phyloP scores from a whole-genome alignment of 2,113 vertebrate species.

The Stegastes partitus region DNA sequence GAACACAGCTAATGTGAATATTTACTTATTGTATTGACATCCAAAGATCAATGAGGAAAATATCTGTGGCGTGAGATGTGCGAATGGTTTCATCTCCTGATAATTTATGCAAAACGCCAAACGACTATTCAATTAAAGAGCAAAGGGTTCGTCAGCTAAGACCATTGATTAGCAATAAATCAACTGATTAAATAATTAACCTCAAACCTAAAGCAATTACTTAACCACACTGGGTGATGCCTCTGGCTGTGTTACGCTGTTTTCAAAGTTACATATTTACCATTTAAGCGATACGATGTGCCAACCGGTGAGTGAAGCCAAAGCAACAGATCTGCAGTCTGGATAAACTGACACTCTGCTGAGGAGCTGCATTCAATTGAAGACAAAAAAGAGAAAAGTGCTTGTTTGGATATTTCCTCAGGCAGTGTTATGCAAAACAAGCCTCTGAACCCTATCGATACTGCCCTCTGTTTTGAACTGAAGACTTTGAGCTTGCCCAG shows the following conservation, averaged over 20 bases:
- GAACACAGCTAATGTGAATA: neutral
- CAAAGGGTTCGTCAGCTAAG: constrained; percentile 43
- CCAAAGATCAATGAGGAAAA: constrained; percentile 19
- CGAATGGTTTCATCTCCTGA: constrained; percentile 27
- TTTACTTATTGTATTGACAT: neutral
- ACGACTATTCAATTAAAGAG: constrained; percentile 48
- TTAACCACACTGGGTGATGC: constrained; percentile 32
- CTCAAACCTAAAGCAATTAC: constrained; percentile 56
- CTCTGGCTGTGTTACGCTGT: constrained; percentile 23
- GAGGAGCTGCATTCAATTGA: constrained; percentile 35
- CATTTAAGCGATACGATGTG: constrained; percentile 23
- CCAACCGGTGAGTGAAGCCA: constrained; percentile 7
- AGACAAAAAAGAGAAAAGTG: constrained; percentile 31
- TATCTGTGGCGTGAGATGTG: neutral
- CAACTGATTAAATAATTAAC: constrained; percentile 60
- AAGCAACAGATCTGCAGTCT: constrained; percentile 19
- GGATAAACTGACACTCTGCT: constrained; percentile 26
- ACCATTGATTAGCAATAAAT: constrained; percentile 58
- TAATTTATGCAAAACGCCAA: constrained; percentile 37
- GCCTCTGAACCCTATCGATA: constrained; percentile 68
- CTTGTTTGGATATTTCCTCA: constrained; percentile 72
- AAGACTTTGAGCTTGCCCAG: constrained; percentile 54
- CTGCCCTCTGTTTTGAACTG: constrained; percentile 64
- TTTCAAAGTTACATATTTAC: constrained; percentile 47
- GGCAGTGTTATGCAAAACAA: constrained; percentile 75